Evolutionary conservation across 2,113 vertebrate species (phyloP), one percentile per base, ranked within the genome.

Genomic region (Andinoacara biseriatus): DNA sequence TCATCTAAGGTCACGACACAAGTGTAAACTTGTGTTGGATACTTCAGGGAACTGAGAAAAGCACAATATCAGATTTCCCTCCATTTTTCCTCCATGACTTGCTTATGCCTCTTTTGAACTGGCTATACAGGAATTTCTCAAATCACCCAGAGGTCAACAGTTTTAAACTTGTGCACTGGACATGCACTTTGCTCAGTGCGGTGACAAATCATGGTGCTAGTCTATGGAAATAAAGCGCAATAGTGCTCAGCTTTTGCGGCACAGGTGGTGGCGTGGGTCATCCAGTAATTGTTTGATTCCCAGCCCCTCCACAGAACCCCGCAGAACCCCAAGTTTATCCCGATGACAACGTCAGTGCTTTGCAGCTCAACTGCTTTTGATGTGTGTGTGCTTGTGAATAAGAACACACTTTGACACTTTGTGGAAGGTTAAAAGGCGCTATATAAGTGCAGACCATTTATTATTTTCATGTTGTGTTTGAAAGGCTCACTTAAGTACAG

Each of bases 381-480:
- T 56, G 7, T 56, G 17, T 49, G 14, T 56, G 65, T 72, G 43
- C 49, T 52, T 72, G 49, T 6, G 43, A 20, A 72, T 52, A 72
- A 72, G 43, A 52, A 0, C 2, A 72, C 65, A 69, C 43, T 69
- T 69, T 69, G 5, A 49, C 43, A 52, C 43, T 49, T 49, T 49
- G 15, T 4, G 0, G 46, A 72, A 31, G 46, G 6, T 54, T 11
- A 72, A 72, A 52, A n/a, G 43, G 24, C 52, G 43, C 10, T 0
- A n/a, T 69, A 49, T 4, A 69, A 4, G 24, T 29, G 2, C 63
- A 0, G 9, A 49, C 0, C 65, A 49, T 72, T 72, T 72, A 46
- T 46, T 11, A n/a, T 72, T 14, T 54, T 72, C 26, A 54, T n/a
- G 18, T 72, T 52, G 46, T 31, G 0, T 72, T 46, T 3, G 67